These are phyloP conservation scores for Drosophila dunni DNA, from an alignment of 1,140 invertebrate species.

Conservation along the genomic window DNA sequence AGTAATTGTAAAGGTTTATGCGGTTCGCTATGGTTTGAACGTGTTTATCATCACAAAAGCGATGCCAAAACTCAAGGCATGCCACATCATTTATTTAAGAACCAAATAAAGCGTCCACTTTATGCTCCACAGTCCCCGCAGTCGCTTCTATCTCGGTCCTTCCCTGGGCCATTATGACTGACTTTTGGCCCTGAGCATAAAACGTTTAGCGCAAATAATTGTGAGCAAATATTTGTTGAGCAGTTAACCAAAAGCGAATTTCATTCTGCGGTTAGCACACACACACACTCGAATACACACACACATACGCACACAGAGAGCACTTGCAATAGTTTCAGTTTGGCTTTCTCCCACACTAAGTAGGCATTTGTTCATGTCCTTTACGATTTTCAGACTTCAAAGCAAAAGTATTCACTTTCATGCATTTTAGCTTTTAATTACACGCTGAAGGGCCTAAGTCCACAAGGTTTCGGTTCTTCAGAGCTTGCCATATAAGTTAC, in stretches of 20 bases:
- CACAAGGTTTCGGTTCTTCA: slow-evolving; percentile 19
- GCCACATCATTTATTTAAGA: slow-evolving; percentile 72
- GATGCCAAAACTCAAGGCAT: slow-evolving; percentile 37
- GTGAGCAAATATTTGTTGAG: slow-evolving; percentile 67
- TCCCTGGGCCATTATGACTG: background rate
- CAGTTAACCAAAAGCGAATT: slow-evolving; percentile 30
- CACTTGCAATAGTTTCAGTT: slow-evolving; percentile 47
- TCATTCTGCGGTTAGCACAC: slow-evolving; percentile 32
- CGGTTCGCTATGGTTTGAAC: slow-evolving; percentile 69
- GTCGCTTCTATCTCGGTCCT: background rate
- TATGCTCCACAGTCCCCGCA: background rate
- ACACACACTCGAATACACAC: slow-evolving; percentile 4
- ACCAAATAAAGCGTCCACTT: slow-evolving; percentile 56
- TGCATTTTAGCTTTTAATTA: slow-evolving; percentile 64
- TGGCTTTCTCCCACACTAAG: slow-evolving; percentile 27
- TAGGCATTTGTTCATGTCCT: slow-evolving; percentile 13
- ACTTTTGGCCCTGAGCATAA: slow-evolving; percentile 32
- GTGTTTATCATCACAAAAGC: slow-evolving; percentile 73
- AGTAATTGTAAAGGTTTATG: slow-evolving; percentile 81
- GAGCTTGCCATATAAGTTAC: slow-evolving; percentile 6
- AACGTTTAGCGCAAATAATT: slow-evolving; percentile 72
- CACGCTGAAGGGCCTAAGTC: slow-evolving; percentile 28
- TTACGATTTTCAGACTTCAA: slow-evolving; percentile 42
- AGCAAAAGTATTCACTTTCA: slow-evolving; percentile 63
- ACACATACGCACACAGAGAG: slow-evolving; percentile 5